Base-by-base conservation (phyloP, 2,888 invertebrate species). In the Ornithoptera alexandrae region DNA sequence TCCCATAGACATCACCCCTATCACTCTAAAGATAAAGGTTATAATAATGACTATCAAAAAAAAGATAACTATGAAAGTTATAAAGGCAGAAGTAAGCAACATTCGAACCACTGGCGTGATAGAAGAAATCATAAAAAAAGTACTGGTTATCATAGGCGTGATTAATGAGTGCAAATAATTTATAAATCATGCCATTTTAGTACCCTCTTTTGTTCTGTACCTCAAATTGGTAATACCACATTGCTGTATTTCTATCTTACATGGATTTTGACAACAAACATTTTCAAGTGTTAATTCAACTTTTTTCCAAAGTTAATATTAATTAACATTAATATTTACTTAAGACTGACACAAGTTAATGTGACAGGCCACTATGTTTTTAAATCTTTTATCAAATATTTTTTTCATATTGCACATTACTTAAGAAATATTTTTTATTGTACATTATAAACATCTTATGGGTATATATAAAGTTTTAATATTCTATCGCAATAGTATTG, bases 1-100 rank as follows among this genome's bases (percentile, higher is more conserved):
- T 80, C 86, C 2, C 87, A 91, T 67, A 81, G 92, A 70, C 92
- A 91, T 73, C 90, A 93, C 72, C 90, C 91, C 0, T 90, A 90
- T 70, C 83, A 85, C 61, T 64, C 82, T 1, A 85, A 85, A 72
- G 88, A 86, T 15, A 84, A 85, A 71, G 62, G 71, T 12, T 81
- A 82, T 30, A 79, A 74, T 75, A 80, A 78, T 66, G 79, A 78
- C 63, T 79, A 77, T 72, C 74, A 78, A 30, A 80, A 74, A 58
- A 72, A 73, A 46, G 74, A 74, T 56, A 64, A 69, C 46, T 77
- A 71, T 67, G 77, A 79, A n/a, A 81, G 75, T 63, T 82, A 80
- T 73, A 71, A 81, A 17, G 78, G 75, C 24, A 79, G 73, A 72
- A 70, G 74, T 18, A 77, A 75, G 62, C 67, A 71, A 60, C 70